phyloP scores from a whole-genome alignment of 2,888 invertebrate species.

The Linnaemya tessellans region DNA sequence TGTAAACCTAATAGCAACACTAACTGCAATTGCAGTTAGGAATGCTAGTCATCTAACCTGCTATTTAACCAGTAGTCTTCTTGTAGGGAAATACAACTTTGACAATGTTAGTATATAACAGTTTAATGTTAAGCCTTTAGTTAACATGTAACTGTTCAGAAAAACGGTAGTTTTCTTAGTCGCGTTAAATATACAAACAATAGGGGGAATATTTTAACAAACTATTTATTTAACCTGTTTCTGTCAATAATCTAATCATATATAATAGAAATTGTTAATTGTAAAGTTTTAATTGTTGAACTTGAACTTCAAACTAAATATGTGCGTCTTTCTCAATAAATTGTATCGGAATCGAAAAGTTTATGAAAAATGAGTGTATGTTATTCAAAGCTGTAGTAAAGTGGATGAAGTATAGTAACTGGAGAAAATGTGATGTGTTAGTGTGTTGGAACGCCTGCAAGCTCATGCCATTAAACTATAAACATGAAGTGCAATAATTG shows the following conservation, averaged over 20 bases:
- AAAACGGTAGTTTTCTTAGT: constrained; percentile 30
- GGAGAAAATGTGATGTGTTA: not conserved
- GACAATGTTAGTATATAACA: not conserved
- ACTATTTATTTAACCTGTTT: not conserved
- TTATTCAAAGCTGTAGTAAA: constrained; percentile 16
- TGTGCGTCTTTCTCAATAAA: not conserved
- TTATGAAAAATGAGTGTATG: not conserved
- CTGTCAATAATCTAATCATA: not conserved
- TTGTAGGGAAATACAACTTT: constrained; percentile 2
- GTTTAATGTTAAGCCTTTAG: not conserved
- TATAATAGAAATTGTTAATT: not conserved
- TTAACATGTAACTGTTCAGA: constrained; percentile 20
- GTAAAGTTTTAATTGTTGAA: not conserved
- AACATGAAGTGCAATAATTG: not conserved
- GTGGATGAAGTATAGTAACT: not conserved
- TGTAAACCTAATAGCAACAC: too few species aligned
- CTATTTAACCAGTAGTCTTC: too few species aligned
- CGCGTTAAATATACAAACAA: constrained; percentile 7
- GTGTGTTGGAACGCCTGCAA: not conserved
- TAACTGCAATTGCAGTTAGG: too few species aligned
- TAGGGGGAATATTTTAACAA: not conserved
- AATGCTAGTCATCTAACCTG: too few species aligned
- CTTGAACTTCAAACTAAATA: not conserved
- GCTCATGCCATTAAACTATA: not conserved
- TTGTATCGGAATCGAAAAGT: not conserved